phyloP scores from a whole-genome alignment of 2,797 vertebrate species.

The Alexandromys oeconomus region DNA sequence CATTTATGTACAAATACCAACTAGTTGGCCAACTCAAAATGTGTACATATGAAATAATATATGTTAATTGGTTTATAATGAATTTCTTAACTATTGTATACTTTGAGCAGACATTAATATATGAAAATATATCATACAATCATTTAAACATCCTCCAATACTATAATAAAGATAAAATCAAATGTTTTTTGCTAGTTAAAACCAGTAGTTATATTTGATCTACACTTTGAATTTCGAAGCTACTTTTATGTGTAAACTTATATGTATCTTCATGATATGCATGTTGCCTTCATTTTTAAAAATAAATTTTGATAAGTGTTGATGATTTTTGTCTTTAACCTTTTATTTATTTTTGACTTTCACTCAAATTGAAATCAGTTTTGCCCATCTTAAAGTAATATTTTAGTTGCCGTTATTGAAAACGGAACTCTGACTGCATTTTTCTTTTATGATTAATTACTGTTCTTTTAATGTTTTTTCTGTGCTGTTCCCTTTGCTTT shows the following conservation, averaged over 20 bases:
- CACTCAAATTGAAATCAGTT: constrained; percentile 16
- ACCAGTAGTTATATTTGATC: neutral
- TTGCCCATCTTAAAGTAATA: constrained; percentile 55
- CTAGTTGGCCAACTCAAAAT: neutral
- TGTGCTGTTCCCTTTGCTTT: neutral
- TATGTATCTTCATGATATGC: neutral
- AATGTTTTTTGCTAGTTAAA: neutral
- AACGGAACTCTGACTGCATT: constrained; percentile 49
- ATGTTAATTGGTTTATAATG: neutral
- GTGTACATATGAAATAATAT: neutral
- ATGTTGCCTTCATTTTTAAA: constrained; percentile 50
- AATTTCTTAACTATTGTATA: neutral
- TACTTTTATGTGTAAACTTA: neutral
- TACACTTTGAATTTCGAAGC: neutral
- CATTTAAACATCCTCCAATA: neutral
- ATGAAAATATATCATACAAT: neutral
- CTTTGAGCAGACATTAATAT: neutral
- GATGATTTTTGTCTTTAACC: neutral
- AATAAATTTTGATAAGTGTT: constrained; percentile 29
- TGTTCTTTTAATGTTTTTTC: constrained; percentile 53
- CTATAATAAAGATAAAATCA: neutral
- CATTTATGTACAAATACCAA: neutral
- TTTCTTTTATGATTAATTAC: constrained; percentile 56
- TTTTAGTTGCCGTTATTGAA: constrained; percentile 57
- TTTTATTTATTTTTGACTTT: constrained; percentile 43